Base-by-base conservation (phyloP, 2,113 vertebrate species). In the Brachyistius frenatus region DNA sequence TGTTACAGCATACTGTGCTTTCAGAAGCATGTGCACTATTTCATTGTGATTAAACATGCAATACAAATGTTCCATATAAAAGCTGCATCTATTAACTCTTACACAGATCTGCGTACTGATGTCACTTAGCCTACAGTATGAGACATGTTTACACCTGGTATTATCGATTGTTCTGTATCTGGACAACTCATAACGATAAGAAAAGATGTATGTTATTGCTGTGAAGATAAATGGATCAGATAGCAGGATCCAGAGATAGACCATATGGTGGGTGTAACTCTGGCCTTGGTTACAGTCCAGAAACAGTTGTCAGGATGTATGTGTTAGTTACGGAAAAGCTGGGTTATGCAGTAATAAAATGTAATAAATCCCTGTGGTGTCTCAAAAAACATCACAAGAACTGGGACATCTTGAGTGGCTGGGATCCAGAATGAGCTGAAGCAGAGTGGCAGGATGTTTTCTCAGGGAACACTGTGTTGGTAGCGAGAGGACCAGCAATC, bases 391-490 rank as follows among this genome's bases (percentile, higher is more conserved):
- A 54, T 37, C 36, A 30, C 5, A 66, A 37, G 35, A 54, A 46
- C 44, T 66, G 37, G 63, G 70, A 62, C 37, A 54, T 37, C 37
- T 60, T 66, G 32, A 50, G 44, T 66, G 49, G 69, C 56, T 54
- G 49, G 30, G 47, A 53, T 66, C 54, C 63, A 60, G 36, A 6
- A 39, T n/a, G 60, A 50, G 54, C 58, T 65, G 33, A 23, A 65
- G 32, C 11, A 7, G 15, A 30, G 52, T 64, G 50, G 62, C 44
- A 66, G 44, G 52, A 66, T 58, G 14, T 60, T 53, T 66, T 61
- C 47, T 68, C 36, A 23, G 3, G 2, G 5, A 33, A 44, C 41
- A 13, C 41, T 44, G 41, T 44, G 10, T 44, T 44, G 41, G 41
- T 44, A 44, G 41, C 10, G 9, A 56, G 7, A 7, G 14, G 54